phyloP scores from a whole-genome alignment of 2,888 invertebrate species.

The Eristalinus aeneus region DNA sequence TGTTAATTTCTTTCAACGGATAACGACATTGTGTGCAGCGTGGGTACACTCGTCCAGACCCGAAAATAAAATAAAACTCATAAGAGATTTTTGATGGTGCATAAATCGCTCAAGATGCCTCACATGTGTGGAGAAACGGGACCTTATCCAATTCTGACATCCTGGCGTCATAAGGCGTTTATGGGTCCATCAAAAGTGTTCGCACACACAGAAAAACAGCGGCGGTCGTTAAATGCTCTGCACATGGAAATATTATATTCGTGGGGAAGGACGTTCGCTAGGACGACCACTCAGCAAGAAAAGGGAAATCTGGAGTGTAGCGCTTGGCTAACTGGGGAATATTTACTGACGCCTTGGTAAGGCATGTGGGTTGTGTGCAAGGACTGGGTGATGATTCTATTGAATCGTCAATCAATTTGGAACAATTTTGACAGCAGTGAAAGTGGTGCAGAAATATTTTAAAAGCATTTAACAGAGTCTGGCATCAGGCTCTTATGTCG shows the following conservation, averaged over 20 bases:
- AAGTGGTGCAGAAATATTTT: no score
- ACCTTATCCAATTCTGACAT: neutral
- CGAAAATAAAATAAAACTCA: slow-evolving; percentile 23
- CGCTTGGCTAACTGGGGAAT: neutral
- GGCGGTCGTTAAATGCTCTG: slow-evolving; percentile 8
- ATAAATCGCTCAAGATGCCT: slow-evolving; percentile 44
- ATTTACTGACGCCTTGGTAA: no score
- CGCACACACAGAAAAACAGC: neutral
- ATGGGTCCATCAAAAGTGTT: slow-evolving; percentile 17
- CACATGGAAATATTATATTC: neutral
- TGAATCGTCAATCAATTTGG: no score
- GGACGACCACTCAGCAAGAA: neutral
- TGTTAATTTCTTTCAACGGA: neutral
- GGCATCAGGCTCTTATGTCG: no score
- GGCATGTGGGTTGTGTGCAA: no score
- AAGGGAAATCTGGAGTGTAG: neutral
- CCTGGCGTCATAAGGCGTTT: slow-evolving; percentile 18
- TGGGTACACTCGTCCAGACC: neutral
- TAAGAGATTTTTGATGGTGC: slow-evolving; percentile 43
- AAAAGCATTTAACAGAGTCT: no score
- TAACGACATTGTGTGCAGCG: neutral
- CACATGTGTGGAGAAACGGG: neutral
- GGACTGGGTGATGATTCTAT: no score
- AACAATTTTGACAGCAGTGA: no score
- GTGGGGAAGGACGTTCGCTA: neutral